These are phyloP conservation scores for Euura lappo DNA, from an alignment of 1,140 invertebrate genomes.

Conservation along the genomic window DNA sequence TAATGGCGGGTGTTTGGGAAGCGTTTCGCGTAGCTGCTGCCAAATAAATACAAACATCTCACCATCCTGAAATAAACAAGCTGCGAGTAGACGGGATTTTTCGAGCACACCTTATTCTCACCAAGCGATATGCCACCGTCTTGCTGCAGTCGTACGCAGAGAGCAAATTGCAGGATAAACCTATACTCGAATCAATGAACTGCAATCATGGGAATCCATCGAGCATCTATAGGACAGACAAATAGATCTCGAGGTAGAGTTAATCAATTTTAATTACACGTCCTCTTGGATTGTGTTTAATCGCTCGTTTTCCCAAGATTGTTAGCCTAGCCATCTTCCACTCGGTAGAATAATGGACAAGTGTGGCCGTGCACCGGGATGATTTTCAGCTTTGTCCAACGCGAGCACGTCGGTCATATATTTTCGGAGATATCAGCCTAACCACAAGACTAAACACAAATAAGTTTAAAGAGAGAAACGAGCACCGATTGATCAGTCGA, in stretches of 20 bases:
- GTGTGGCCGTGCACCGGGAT: neutral
- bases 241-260: too few species aligned
- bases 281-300: too few species aligned
- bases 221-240: too few species aligned
- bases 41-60: slow-evolving; percentile 37
- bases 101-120: slow-evolving; percentile 5
- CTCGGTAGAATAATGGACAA: neutral
- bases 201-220: too few species aligned
- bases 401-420: neutral
- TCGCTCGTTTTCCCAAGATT: too few species aligned
- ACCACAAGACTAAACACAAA: slow-evolving; percentile 3
- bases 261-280: too few species aligned
- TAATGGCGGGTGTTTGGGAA: slow-evolving; percentile 36
- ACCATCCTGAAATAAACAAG: slow-evolving; percentile 34
- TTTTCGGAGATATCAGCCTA: slow-evolving; percentile 5
- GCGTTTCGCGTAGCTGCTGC: slow-evolving; percentile 30
- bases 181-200: too few species aligned
- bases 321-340: too few species aligned
- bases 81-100: slow-evolving; percentile 29
- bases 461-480: slow-evolving; percentile 4
- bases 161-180: too few species aligned
- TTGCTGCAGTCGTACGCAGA: too few species aligned
- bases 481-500: neutral
- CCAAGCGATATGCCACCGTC: too few species aligned
- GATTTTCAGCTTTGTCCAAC: neutral